phyloP scores from a whole-genome alignment of 2,888 invertebrate species.

The Eupelmus urozonus region DNA sequence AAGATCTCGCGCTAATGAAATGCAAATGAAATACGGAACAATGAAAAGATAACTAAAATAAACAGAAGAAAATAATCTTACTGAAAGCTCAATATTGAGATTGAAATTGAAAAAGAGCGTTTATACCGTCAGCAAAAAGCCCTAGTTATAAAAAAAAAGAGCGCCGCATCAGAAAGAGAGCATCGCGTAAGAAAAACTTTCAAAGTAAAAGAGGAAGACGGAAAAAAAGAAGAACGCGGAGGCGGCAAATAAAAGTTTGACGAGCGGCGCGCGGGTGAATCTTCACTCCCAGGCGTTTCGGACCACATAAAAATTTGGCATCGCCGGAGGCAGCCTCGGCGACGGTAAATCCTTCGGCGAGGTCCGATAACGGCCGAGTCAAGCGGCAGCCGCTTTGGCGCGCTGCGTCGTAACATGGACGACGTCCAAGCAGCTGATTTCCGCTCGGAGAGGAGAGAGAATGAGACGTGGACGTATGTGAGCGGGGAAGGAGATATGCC shows the following conservation, averaged over 20 bases:
- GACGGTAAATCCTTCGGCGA: slow-evolving; percentile 64
- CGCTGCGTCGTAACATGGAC: slow-evolving; percentile 67
- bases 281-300: slow-evolving; percentile 60
- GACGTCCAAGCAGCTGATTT: slow-evolving; percentile 71
- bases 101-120: slow-evolving; percentile 40
- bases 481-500: no score
- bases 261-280: slow-evolving; percentile 42
- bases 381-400: slow-evolving; percentile 66
- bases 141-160: slow-evolving; percentile 26
- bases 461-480: no score
- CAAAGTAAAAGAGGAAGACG: slow-evolving; percentile 11
- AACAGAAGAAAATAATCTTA: slow-evolving; percentile 15
- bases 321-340: slow-evolving; percentile 48
- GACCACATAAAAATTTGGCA: slow-evolving; percentile 70
- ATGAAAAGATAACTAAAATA: background rate
- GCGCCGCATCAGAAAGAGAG: background rate
- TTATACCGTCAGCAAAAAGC: background rate
- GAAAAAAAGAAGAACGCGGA: background rate
- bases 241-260: slow-evolving; percentile 37
- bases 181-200: background rate
- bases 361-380: background rate
- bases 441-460: slow-evolving; percentile 49
- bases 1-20: slow-evolving; percentile 17
- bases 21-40: background rate
- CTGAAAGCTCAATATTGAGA: background rate